A percentile compares a stretch with the other conserved stretches of the same genome.
Conservation (phyloP, 2,113 vertebrate species). For the Aldabrachelys gigantea region DNA sequence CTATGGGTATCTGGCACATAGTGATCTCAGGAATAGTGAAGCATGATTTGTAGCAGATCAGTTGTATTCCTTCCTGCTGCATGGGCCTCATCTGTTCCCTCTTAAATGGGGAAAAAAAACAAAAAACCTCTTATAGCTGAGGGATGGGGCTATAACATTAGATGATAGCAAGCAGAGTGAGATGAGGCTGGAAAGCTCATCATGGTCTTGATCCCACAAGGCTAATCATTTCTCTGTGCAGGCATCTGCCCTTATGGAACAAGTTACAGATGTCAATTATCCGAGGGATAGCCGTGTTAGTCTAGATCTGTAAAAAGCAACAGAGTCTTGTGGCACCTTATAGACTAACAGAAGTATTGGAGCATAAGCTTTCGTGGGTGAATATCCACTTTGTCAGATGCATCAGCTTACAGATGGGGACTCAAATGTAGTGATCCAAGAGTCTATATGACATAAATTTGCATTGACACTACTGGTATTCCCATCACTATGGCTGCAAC, state of each 20-base stretch:
- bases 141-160: neutral
- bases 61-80: neutral
- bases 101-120: neutral
- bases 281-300: too few species aligned
- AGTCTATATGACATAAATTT: neutral
- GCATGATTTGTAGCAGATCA: neutral
- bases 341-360: too few species aligned
- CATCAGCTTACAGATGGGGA: neutral
- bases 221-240: neutral
- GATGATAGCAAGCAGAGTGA: neutral
- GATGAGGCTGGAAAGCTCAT: neutral
- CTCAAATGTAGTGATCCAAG: fast-evolving
- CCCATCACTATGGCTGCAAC: neutral
- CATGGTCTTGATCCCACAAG: neutral
- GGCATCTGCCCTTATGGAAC: fast-evolving
- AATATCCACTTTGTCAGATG: too few species aligned
- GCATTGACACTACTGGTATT: neutral
- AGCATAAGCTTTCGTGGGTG: too few species aligned
- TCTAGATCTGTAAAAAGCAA: too few species aligned
- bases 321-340: too few species aligned
- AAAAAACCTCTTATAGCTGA: neutral
- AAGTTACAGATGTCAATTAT: neutral
- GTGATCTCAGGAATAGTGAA: neutral
- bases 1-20: too few species aligned
- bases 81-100: neutral